Percentiles rank a stretch among this genome's conserved stretches.
These are phyloP conservation scores for Phalacrocorax pelagicus DNA, from an alignment of 2,113 vertebrate genomes.

Conservation along the genomic window DNA sequence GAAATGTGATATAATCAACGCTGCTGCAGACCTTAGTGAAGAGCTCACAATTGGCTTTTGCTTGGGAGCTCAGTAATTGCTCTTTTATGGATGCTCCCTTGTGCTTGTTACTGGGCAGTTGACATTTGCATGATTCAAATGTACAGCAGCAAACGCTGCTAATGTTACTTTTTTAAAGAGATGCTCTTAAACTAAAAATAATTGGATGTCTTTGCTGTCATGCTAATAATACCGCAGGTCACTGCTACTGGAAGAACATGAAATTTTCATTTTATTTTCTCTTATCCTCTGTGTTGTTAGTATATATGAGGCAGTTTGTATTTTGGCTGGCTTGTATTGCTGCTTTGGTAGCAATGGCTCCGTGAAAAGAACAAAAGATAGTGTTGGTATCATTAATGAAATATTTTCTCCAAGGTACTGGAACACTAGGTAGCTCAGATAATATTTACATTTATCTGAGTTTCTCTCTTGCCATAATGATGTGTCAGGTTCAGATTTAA, in stretches of 20 bases:
- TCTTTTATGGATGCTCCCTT: not conserved
- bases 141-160: not conserved
- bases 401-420: not conserved
- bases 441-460: not conserved
- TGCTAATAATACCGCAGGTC: slow-evolving; percentile 5
- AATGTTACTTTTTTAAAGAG: not conserved
- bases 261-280: not conserved
- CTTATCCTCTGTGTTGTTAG: not conserved
- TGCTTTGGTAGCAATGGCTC: not conserved
- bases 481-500: not conserved
- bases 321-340: not conserved
- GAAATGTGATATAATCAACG: not conserved
- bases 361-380: not conserved
- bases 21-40: not conserved
- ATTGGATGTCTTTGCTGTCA: slow-evolving; percentile 2
- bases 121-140: not conserved
- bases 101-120: not conserved
- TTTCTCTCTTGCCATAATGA: not conserved
- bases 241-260: not conserved
- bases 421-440: not conserved
- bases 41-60: not conserved
- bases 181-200: slow-evolving; percentile 20
- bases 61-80: slow-evolving; percentile 41
- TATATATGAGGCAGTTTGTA: not conserved
- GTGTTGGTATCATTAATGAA: not conserved